phyloP scores from a whole-genome alignment of 2,797 vertebrate genomes.

The Sebastolobus alascanus region DNA sequence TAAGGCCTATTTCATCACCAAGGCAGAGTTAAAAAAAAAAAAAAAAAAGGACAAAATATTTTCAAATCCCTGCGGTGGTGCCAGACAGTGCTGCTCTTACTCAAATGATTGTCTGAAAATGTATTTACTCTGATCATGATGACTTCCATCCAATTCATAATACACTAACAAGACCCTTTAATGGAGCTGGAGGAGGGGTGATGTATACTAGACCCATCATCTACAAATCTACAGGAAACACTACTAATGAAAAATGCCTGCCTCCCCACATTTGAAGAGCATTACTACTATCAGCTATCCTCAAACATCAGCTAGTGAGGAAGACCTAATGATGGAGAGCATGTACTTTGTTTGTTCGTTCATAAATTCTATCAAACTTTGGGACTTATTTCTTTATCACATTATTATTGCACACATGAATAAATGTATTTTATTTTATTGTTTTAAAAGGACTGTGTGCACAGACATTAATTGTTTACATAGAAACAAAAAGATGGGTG shows the following conservation, averaged over 20 bases:
- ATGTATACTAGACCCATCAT: background rate
- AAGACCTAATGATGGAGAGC: background rate
- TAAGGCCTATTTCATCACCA: background rate
- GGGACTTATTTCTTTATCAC: background rate
- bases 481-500: too few species aligned
- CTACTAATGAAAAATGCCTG: background rate
- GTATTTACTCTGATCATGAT: background rate
- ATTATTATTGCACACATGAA: background rate
- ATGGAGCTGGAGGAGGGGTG: background rate
- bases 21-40: background rate
- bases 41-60: background rate
- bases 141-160: background rate
- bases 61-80: background rate
- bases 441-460: too few species aligned
- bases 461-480: too few species aligned
- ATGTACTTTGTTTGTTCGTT: background rate
- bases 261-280: background rate
- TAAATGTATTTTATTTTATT: too few species aligned
- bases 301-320: background rate
- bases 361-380: background rate
- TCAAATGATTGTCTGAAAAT: background rate
- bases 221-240: background rate
- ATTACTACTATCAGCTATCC: background rate
- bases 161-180: background rate
- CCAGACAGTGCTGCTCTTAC: background rate